These are phyloP conservation scores for Albula goreensis DNA, from an alignment of 2,113 vertebrate genomes.

Conservation along the genomic window DNA sequence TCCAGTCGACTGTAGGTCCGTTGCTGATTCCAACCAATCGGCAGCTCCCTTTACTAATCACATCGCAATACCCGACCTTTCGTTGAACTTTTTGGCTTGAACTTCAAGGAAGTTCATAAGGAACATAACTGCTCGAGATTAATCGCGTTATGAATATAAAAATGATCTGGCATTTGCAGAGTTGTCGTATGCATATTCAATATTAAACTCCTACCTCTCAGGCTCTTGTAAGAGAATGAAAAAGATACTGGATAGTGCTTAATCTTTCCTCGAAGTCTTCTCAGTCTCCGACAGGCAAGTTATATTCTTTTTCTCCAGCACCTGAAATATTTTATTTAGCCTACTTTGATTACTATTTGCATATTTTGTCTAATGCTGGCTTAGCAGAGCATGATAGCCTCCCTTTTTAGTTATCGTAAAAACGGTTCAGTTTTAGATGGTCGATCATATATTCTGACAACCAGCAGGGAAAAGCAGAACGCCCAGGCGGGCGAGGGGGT, in stretches of 20 bases:
- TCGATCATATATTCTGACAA: slow-evolving; percentile 66
- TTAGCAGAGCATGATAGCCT: slow-evolving; percentile 44
- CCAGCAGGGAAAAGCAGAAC: slow-evolving; percentile 58
- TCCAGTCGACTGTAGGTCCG: slow-evolving; percentile 4
- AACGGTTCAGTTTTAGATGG: slow-evolving; percentile 74
- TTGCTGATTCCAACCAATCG: slow-evolving; percentile 20
- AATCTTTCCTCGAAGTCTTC: not conserved
- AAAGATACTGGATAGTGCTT: not conserved
- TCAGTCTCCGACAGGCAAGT: not conserved
- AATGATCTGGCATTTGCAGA: not conserved
- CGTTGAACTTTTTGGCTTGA: slow-evolving; percentile 39
- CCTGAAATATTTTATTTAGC: slow-evolving; percentile 28
- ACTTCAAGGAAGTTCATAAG: slow-evolving; percentile 50
- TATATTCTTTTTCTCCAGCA: slow-evolving; percentile 7
- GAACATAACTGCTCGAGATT: slow-evolving; percentile 4
- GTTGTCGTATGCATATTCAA: not conserved
- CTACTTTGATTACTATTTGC: slow-evolving; percentile 41
- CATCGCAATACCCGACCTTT: slow-evolving; percentile 12
- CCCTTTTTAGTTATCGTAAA: slow-evolving; percentile 61
- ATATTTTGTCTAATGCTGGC: slow-evolving; percentile 51
- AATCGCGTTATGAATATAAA: not conserved
- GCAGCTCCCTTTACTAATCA: not conserved
- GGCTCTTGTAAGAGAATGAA: not conserved
- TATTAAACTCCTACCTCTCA: not conserved
- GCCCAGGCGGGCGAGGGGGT: slow-evolving; percentile 57